Evolutionary conservation across 2,888 invertebrate genomes (phyloP).

Genomic region (Acanthosepion esculentum): DNA sequence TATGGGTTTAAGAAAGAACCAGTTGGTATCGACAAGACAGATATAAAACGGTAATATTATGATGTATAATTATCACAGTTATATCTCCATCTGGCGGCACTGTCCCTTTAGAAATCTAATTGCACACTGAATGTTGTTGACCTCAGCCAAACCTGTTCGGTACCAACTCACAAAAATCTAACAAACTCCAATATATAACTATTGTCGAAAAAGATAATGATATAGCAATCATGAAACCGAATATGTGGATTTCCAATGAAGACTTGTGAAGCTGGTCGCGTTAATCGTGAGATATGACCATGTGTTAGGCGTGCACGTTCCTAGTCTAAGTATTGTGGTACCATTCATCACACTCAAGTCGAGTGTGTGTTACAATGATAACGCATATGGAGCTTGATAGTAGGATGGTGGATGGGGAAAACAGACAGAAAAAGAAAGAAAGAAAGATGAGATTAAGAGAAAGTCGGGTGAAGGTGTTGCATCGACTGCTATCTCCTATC

Average conservation of each 20-base stretch:
- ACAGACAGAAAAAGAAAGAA: background rate
- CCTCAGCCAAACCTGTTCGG: too few species aligned
- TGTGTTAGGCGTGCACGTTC: background rate
- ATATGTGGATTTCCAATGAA: background rate
- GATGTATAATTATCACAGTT: too few species aligned
- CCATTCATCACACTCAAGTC: background rate
- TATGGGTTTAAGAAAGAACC: too few species aligned
- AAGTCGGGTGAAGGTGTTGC: background rate
- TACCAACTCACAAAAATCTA: too few species aligned
- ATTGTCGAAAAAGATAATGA: slow-evolving; percentile 8
- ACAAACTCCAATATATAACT: background rate
- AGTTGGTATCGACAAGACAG: too few species aligned
- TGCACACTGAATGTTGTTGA: too few species aligned
- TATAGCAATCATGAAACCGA: background rate
- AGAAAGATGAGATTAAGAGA: background rate
- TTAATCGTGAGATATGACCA: slow-evolving; percentile 1
- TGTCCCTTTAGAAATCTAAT: too few species aligned
- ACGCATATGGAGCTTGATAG: background rate
- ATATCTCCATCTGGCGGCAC: too few species aligned
- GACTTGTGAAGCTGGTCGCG: background rate
- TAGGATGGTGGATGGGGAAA: background rate
- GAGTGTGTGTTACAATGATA: background rate
- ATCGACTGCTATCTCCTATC: background rate
- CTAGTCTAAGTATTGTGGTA: background rate
- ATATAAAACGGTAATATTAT: too few species aligned